phyloP scores from a whole-genome alignment of 92 coral and sea anemone genomes.

The Palythoa heliodiscus region DNA sequence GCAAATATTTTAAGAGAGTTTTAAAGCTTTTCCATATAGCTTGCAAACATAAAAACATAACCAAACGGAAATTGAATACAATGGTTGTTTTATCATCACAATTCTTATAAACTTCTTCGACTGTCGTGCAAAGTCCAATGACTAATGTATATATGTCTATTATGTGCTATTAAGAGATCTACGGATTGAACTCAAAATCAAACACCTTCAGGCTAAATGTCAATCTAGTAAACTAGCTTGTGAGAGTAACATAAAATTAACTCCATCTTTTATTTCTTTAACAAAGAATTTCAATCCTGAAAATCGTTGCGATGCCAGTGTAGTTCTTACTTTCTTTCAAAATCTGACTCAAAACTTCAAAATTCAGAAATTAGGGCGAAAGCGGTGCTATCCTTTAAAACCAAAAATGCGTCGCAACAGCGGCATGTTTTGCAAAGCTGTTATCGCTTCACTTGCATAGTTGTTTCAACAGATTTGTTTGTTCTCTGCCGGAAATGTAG shows the following conservation, averaged over 20 bases:
- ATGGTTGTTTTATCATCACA: neutral
- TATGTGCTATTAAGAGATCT: neutral
- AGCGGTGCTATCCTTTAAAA: neutral
- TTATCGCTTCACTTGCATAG: constrained; percentile 27
- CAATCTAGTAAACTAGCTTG: neutral
- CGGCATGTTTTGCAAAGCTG: constrained; percentile 20
- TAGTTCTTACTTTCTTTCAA: neutral
- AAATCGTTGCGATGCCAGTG: no score
- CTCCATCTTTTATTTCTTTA: neutral
- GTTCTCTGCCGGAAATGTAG: constrained; percentile 14
- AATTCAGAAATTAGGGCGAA: neutral
- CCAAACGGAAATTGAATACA: constrained; percentile 2
- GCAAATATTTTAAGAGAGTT: neutral
- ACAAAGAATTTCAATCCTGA: neutral
- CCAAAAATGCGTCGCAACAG: constrained; percentile 19
- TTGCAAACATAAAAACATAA: constrained; percentile 23
- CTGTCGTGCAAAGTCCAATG: neutral
- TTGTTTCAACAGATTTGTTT: constrained; percentile 36
- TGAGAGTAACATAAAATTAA: neutral
- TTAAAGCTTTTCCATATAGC: neutral
- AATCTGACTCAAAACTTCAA: neutral
- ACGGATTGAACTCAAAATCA: neutral
- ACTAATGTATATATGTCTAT: neutral
- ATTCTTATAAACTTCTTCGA: constrained; percentile 5
- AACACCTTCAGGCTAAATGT: constrained; percentile 20